These are phyloP conservation scores for Cosmia trapezina DNA, from an alignment of 2,888 invertebrate genomes.

Conservation along the genomic window DNA sequence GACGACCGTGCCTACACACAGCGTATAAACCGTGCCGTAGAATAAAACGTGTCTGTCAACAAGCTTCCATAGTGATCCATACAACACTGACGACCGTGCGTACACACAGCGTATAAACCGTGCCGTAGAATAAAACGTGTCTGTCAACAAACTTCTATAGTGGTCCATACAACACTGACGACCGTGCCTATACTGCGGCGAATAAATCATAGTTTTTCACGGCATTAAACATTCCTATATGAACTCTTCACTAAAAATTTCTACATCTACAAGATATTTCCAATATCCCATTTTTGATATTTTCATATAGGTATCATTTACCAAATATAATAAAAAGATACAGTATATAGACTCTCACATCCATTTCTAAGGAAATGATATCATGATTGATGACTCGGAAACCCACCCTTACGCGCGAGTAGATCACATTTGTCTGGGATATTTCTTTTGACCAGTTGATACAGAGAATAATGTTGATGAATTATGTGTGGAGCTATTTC, in stretches of 20 bases:
- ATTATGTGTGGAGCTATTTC: conserved; percentile 25
- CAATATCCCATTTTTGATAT: not conserved
- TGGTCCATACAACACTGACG: too few relatives aligned
- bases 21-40: too few relatives aligned
- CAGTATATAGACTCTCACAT: conserved; percentile 2
- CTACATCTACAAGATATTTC: not conserved
- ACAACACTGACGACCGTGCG: too few relatives aligned
- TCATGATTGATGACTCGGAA: conserved; percentile 44
- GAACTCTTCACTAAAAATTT: not conserved
- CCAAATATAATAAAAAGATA: conserved; percentile 34
- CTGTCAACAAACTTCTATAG: too few relatives aligned
- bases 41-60: too few relatives aligned
- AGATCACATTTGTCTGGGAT: conserved; percentile 48
- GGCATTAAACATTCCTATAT: too few relatives aligned
- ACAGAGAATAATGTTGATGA: conserved; percentile 18
- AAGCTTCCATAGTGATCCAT: too few relatives aligned
- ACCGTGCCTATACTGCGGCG: too few relatives aligned
- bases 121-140: too few relatives aligned
- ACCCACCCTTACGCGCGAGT: conserved; percentile 64
- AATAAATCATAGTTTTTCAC: too few relatives aligned
- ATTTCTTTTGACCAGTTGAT: conserved; percentile 41
- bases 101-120: too few relatives aligned
- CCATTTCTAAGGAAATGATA: conserved; percentile 38
- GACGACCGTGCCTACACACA: too few relatives aligned
- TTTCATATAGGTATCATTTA: conserved; percentile 26